Base-by-base conservation (phyloP, 1,140 invertebrate species). In the Contarinia nasturtii region DNA sequence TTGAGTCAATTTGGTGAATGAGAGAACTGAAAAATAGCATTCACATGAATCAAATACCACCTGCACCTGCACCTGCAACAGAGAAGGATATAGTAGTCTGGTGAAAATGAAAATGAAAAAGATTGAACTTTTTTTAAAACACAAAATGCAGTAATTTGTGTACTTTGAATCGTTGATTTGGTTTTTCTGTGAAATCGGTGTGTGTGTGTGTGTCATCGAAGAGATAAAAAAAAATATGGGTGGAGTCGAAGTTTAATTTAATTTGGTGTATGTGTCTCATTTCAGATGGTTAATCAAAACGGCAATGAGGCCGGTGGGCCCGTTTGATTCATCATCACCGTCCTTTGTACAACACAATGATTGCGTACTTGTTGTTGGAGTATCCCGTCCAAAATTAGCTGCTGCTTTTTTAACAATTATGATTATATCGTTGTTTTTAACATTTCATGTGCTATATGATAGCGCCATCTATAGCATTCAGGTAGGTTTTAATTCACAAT, bases 361-460 rank as follows among this genome's bases (percentile, higher is more conserved):
- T 66, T 83, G 79, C 67, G 79, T 84, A 56, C 66, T 84, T 51
- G 78, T 82, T 54, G 76, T 82, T 53, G 80, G 80, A 47, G 74
- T 84, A 54, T 82, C 79, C 56, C 73, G 80, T 63, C 79, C 80
- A 50, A 82, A 81, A 61, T 73, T 85, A 69, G 80, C 80, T 53
- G 76, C 79, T 54, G 79, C 77, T 45, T 77, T 84, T 60, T 70
- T 85, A 48, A 79, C 77, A 49, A 75, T 83, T 53, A 79, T 79
- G 63, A 68, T 83, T 49, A 68, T 84, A 45, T 83, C 80, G 12
- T 70, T 84, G 37, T 83, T 83, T 63, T 74, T 85, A 55, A 83
- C 81, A 45, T 82, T 84, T 64, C 80, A 84, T 61, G 74, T 84
- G 47, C 74, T 84, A 37, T 84, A 84, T 67, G 81, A 84, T 64